phyloP scores from a whole-genome alignment of 2,113 vertebrate genomes.

The Saguinus midas region DNA sequence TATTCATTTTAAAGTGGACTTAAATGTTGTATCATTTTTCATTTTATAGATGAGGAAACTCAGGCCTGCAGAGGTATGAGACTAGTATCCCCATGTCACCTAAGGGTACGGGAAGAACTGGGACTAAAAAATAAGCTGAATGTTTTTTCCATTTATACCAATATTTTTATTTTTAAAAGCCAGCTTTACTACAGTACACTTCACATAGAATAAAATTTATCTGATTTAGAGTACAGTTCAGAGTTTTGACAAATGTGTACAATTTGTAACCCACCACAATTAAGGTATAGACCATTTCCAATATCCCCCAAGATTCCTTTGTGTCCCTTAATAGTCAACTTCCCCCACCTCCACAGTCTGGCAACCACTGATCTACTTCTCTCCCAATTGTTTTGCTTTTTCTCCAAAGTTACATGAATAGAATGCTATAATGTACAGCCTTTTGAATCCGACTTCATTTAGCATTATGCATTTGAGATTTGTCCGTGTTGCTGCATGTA shows the following conservation, averaged over 20 bases:
- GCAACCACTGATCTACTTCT: neutral
- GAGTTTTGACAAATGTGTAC: too few relatives aligned
- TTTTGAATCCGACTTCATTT: neutral
- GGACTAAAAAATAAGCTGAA: neutral
- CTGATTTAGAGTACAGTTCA: too few relatives aligned
- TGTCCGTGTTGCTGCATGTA: neutral
- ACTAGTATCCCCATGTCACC: neutral
- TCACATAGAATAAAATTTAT: too few relatives aligned
- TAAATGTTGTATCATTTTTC: neutral
- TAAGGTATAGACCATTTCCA: neutral
- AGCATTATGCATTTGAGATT: neutral
- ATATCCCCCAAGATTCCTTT: neutral
- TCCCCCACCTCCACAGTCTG: neutral
- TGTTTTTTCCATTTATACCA: neutral
- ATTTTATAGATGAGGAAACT: neutral
- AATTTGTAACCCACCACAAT: neutral
- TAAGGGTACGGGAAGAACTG: neutral
- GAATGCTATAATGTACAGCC: too few relatives aligned
- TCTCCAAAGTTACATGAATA: neutral
- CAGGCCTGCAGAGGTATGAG: neutral
- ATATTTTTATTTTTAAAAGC: neutral
- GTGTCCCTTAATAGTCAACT: neutral
- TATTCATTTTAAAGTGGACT: neutral
- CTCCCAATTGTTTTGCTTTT: neutral
- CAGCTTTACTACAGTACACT: too few relatives aligned